Conservation (phyloP, 2,113 vertebrate genomes). For the Oxygymnocypris stewartii region DNA sequence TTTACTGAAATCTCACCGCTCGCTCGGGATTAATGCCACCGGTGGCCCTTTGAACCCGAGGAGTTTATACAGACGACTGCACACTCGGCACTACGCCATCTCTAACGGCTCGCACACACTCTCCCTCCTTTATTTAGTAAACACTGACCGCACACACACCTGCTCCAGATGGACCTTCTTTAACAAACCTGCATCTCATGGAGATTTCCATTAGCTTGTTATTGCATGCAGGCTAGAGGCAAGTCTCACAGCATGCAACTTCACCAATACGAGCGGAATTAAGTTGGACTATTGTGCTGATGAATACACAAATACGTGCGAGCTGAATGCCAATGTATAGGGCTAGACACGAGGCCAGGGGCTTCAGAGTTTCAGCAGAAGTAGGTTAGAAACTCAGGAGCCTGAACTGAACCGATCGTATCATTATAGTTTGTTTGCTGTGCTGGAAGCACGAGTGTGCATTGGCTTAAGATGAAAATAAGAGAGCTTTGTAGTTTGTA, state of each 20-base stretch:
- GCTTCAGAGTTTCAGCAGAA: slow-evolving; percentile 19
- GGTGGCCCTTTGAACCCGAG: slow-evolving; percentile 45
- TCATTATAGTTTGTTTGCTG: neutral
- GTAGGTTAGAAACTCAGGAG: slow-evolving; percentile 29
- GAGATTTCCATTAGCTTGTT: slow-evolving; percentile 7
- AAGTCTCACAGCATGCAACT: slow-evolving; percentile 1
- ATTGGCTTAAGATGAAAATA: slow-evolving; percentile 3
- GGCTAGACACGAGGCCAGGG: neutral
- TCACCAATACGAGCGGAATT: neutral
- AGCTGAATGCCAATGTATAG: neutral
- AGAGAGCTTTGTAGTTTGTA: neutral
- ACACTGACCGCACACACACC: slow-evolving; percentile 21
- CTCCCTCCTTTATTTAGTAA: slow-evolving; percentile 19
- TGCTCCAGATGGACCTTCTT: slow-evolving; percentile 11
- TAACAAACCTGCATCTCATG: neutral
- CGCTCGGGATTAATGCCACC: slow-evolving; percentile 35
- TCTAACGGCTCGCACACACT: neutral
- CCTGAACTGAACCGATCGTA: neutral
- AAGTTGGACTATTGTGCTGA: slow-evolving; percentile 1
- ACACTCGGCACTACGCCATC: slow-evolving; percentile 26
- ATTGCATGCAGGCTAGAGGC: neutral
- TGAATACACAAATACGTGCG: slow-evolving; percentile 13
- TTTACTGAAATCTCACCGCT: slow-evolving; percentile 1
- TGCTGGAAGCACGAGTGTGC: neutral
- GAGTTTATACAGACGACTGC: slow-evolving; percentile 13